Evolutionary conservation across 2,888 invertebrate genomes (phyloP), one percentile per base, ranked within the genome.

Genomic region (Endomychus coccineus): DNA sequence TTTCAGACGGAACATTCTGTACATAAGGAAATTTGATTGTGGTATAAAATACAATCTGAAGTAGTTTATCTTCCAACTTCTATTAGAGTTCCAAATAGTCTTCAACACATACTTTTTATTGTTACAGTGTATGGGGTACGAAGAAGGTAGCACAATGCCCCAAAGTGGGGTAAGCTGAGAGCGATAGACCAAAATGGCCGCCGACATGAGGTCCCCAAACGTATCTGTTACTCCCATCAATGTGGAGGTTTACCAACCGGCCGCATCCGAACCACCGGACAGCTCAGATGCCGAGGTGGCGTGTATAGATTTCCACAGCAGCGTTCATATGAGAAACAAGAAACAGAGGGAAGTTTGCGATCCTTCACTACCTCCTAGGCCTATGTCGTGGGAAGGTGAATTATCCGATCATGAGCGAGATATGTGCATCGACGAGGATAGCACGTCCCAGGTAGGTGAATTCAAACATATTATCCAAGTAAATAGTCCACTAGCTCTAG

Each of bases 331-430:
- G 55, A 52, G 64, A 38, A 55, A 58, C 34, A 62, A 61, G 45
- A 61, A 56, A 46, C 56, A 61, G 24, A 55, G 60, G 43, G 61
- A 62, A 40, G 65, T 60, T 43, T 50, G 48, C 21, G 46, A 45
- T 36, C 43, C 59, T 32, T 36, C 73, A 27, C 56, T 66, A 19
- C 74, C 74, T 4, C 74, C 76, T 5, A 68, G 91, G 33, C 91
- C 91, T 29, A 92, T 92, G 91, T 90, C 89, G 4, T 91, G 91
- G 91, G 91, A 91, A 64, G 91, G 91, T 5, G 90, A 89, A 62
- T 74, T 91, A 7, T 90, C 89, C 2, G 91, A 91, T 59, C 78
- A 83, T n/a, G 88, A 88, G 58, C 68, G 59, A 44, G 63, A 65
- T 42, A 56, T 62, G 62, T 60, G 59, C 41, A 50, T 61, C 16